These are phyloP conservation scores for Drosophila melanica DNA, from an alignment of 1,140 invertebrate genomes.

Conservation along the genomic window DNA sequence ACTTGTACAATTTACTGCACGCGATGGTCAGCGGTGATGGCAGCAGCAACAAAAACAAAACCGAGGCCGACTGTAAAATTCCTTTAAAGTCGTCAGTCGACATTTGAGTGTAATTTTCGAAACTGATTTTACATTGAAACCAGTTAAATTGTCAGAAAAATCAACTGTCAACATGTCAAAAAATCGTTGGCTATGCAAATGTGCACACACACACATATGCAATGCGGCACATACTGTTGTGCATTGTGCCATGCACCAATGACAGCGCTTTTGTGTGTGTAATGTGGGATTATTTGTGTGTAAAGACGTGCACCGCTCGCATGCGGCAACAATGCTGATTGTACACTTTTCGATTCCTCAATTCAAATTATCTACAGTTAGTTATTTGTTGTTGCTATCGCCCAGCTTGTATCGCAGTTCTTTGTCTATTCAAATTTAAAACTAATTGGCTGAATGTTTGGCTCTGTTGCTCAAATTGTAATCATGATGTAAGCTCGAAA, in stretches of 20 bases:
- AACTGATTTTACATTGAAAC: conserved; percentile 84
- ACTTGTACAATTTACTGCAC: conserved; percentile 72
- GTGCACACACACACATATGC: conserved; percentile 33
- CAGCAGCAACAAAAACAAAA: conserved; percentile 18
- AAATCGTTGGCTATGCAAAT: conserved; percentile 83
- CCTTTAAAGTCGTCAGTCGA: conserved; percentile 76
- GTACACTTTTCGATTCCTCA: conserved; percentile 52
- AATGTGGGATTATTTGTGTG: conserved; percentile 15
- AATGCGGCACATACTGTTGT: conserved; percentile 1
- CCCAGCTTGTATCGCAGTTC: conserved; percentile 27
- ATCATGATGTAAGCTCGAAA: conserved; percentile 1
- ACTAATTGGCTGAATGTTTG: conserved; percentile 38
- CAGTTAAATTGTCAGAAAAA: conserved; percentile 84
- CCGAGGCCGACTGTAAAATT: conserved; percentile 62
- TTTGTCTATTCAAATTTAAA: conserved; percentile 42
- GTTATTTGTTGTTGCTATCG: conserved; percentile 36
- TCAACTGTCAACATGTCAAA: conserved; percentile 84
- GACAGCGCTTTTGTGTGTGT: not conserved
- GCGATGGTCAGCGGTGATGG: conserved; percentile 67
- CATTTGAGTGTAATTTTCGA: conserved; percentile 81
- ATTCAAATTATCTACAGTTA: conserved; percentile 57
- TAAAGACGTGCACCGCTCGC: conserved; percentile 38
- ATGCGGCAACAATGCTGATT: conserved; percentile 51
- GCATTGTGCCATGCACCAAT: conserved; percentile 5
- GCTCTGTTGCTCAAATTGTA: conserved; percentile 5